These are phyloP conservation scores for Thalassophryne amazonica DNA, from an alignment of 2,797 vertebrate species.

Conservation along the genomic window DNA sequence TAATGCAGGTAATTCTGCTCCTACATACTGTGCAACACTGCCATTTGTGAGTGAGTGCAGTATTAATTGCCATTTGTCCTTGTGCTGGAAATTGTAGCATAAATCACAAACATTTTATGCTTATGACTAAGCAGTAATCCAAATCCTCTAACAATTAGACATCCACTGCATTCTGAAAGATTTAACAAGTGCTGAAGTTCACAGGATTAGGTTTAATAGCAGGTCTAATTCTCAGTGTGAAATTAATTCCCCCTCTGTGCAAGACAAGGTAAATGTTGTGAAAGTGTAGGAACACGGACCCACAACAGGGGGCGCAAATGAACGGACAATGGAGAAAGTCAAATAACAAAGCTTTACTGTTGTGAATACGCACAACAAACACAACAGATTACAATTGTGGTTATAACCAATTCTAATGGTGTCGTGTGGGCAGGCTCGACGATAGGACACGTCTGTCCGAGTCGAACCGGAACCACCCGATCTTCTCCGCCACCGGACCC, in stretches of 20 bases:
- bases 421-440: too few relatives aligned
- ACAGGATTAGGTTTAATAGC: constrained; percentile 30
- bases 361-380: too few relatives aligned
- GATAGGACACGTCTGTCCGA: too few relatives aligned
- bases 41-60: constrained; percentile 14
- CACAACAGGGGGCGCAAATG: too few relatives aligned
- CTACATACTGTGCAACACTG: constrained; percentile 12
- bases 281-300: too few relatives aligned
- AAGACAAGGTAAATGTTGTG: constrained; percentile 20
- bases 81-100: constrained; percentile 11
- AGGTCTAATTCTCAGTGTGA: constrained; percentile 1
- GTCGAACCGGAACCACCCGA: too few relatives aligned
- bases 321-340: too few relatives aligned
- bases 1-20: constrained; percentile 4
- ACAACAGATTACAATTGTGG: too few relatives aligned
- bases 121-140: constrained; percentile 26
- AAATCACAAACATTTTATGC: background rate
- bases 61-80: constrained; percentile 15
- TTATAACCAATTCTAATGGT: too few relatives aligned
- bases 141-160: background rate
- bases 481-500: too few relatives aligned
- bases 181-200: constrained; percentile 46
- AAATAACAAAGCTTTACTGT: too few relatives aligned
- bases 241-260: constrained; percentile 6
- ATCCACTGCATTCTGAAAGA: constrained; percentile 15